Percentiles rank a stretch among this genome's conserved stretches.
Evolutionary conservation across 1,140 invertebrate species (phyloP).

Genomic region (Gryllus bimaculatus): DNA sequence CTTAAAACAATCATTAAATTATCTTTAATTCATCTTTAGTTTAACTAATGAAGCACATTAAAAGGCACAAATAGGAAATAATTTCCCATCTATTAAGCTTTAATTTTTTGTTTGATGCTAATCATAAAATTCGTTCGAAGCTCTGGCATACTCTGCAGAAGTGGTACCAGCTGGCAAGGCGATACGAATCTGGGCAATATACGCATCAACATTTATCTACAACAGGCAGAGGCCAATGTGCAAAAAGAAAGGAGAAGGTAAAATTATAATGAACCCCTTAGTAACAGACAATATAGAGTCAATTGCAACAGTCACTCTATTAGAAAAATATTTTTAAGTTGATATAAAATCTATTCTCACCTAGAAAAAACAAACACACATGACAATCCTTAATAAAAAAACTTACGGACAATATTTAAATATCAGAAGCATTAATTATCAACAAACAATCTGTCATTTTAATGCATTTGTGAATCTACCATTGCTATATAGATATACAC

Average conservation of each 20-base stretch:
- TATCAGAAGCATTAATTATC: too few species aligned
- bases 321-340: too few species aligned
- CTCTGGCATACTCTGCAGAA: background rate
- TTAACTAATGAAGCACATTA: background rate
- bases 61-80: background rate
- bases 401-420: too few species aligned
- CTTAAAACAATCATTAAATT: background rate
- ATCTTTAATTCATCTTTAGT: background rate
- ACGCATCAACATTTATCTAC: background rate
- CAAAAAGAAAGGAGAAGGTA: background rate
- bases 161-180: background rate
- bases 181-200: background rate
- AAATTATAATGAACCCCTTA: background rate
- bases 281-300: background rate
- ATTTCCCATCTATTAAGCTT: slow-evolving; percentile 1
- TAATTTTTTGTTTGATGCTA: background rate
- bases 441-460: too few species aligned
- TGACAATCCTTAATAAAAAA: too few species aligned
- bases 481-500: too few species aligned
- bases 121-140: background rate
- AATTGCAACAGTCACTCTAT: too few species aligned
- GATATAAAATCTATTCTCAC: too few species aligned
- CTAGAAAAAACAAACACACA: too few species aligned
- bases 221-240: background rate
- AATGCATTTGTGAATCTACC: too few species aligned